Evolutionary conservation across 1,140 invertebrate genomes (phyloP).

Genomic region (Nixonia krombeini): DNA sequence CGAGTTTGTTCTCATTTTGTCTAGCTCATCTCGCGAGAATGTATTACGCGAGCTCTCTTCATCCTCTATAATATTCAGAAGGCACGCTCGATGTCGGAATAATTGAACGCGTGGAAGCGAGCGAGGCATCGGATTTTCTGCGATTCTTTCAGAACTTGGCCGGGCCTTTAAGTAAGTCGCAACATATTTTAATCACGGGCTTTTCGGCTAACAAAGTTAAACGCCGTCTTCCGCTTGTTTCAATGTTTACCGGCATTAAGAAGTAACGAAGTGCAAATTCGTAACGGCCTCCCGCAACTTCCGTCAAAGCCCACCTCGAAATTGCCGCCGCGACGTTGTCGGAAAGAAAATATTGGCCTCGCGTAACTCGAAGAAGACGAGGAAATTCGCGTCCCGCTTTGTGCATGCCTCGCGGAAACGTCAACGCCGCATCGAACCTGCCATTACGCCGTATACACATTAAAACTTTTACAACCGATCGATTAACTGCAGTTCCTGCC

Average conservation of each 20-base stretch:
- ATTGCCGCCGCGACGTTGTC: too few relatives aligned
- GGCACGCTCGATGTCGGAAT: conserved; percentile 13
- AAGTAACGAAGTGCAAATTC: too few relatives aligned
- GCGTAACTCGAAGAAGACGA: too few relatives aligned
- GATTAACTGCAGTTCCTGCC: conserved; percentile 7
- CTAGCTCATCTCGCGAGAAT: conserved; percentile 20
- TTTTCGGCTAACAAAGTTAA: not conserved
- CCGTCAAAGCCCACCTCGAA: too few relatives aligned
- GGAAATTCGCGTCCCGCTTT: too few relatives aligned
- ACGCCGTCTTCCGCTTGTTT: too few relatives aligned
- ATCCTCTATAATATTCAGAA: conserved; percentile 30
- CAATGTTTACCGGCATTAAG: too few relatives aligned
- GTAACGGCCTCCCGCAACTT: too few relatives aligned
- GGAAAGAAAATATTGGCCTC: too few relatives aligned
- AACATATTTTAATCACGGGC: not conserved
- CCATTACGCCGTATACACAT: not conserved
- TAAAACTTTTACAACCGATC: conserved; percentile 5
- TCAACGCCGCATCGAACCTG: not conserved
- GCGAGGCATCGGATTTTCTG: not conserved
- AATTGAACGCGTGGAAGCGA: conserved; percentile 13
- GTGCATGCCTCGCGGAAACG: not conserved
- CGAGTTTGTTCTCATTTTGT: conserved; percentile 32
- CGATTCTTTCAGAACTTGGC: not conserved
- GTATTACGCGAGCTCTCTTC: conserved; percentile 17
- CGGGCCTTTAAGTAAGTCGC: not conserved